Evolutionary conservation across 1,140 invertebrate genomes (phyloP), one percentile per base, ranked within the genome.

Genomic region (Drosophila oshimai): DNA sequence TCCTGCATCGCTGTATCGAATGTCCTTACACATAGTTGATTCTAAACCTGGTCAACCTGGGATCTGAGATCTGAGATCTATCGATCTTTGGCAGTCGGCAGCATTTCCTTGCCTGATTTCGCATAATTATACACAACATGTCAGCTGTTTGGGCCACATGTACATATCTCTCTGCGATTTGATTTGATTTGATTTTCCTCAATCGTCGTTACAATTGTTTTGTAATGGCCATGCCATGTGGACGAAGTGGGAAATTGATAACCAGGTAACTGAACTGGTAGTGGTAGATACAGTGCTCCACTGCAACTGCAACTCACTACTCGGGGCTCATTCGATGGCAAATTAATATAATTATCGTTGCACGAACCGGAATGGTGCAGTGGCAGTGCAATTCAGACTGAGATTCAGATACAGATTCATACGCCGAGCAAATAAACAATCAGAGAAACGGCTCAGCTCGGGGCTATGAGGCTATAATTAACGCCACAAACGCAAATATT

Each of bases 341-440:
- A 87, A 87, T 87, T 87, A 88, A 87, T 87, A 81, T 87, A 87
- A 87, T 87, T 87, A 87, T 88, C 83, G 73, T 86, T 81, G 81
- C 81, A 87, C 83, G 81, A 83, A 87, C 81, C 77, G 81, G 81
- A 81, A 83, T 87, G 87, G 74, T 73, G 70, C 64, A 68, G 75
- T 58, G 61, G 60, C 69, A 77, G 22, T 29, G 75, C 76, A 79
- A 79, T 78, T 62, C 57, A 17, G 55, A 67, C 24, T 4, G 61
- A 17, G 12, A 12, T 20, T 10, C 31, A 36, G 18, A 71, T n/a
- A 24, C 18, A 20, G 2, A 45, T n/a, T 44, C 17, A 10, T n/a
- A 74, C 13, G 29, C 34, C 57, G 26, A 83, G 60, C 76, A 87
- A 87, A 87, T 88, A 87, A 87, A 87, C 77, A 87, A 87, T 87